phyloP scores from a whole-genome alignment of 2,797 vertebrate species.

The Lepidocolaptes lacrymiger region DNA sequence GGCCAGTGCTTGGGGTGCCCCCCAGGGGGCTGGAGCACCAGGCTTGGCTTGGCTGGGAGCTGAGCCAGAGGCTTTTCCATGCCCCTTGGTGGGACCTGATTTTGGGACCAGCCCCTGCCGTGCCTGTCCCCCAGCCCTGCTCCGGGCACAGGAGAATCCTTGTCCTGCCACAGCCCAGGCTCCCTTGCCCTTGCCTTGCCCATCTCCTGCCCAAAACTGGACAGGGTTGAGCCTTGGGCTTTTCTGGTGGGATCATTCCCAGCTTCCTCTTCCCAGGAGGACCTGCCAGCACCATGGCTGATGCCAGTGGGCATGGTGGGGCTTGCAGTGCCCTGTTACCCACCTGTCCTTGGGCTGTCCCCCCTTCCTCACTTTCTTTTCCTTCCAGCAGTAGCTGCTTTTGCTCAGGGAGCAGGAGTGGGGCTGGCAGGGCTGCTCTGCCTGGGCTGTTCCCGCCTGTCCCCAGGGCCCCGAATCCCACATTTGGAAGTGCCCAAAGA shows the following conservation, averaged over 20 bases:
- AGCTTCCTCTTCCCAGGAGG: neutral
- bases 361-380: constrained; percentile 19
- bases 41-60: neutral
- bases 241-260: neutral
- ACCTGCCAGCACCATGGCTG: rapidly evolving
- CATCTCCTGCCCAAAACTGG: neutral
- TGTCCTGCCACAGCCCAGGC: neutral
- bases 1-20: neutral
- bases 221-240: neutral
- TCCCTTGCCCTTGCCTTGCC: neutral
- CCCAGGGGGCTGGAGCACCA: neutral
- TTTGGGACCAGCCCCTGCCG: neutral
- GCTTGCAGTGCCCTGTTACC: neutral
- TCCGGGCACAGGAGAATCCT: neutral
- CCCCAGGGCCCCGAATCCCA: neutral
- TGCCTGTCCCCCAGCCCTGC: neutral
- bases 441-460: neutral
- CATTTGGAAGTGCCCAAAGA: constrained; percentile 48
- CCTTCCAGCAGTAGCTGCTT: constrained; percentile 61
- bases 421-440: neutral
- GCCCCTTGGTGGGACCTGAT: neutral
- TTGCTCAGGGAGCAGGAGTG: constrained; percentile 55
- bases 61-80: neutral
- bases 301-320: rapidly evolving
- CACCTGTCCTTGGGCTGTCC: neutral